Percentiles rank a stretch among this genome's conserved stretches.
Conservation (phyloP, 2,113 vertebrate species). For the Lota lota region DNA sequence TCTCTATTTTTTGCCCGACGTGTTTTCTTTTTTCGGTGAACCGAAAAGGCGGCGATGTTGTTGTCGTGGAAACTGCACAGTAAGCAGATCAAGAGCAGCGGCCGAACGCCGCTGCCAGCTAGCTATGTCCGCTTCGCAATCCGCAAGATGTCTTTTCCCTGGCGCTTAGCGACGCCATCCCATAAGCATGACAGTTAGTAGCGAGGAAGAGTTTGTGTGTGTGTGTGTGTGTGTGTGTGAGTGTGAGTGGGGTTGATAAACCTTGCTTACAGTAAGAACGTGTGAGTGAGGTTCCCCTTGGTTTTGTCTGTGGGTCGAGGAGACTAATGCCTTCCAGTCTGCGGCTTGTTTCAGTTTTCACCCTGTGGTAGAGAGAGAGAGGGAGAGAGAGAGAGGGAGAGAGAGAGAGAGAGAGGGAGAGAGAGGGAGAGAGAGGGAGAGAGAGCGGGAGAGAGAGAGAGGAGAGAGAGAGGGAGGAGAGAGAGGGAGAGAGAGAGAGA, state of each 20-base stretch:
- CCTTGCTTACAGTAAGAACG: neutral
- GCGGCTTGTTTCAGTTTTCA: conserved; percentile 67
- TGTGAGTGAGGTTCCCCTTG: too few relatives aligned
- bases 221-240: neutral
- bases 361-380: conserved; percentile 44
- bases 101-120: neutral
- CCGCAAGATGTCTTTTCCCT: conserved; percentile 30
- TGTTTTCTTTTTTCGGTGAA: neutral
- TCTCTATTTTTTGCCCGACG: neutral
- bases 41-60: neutral
- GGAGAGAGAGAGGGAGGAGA: too few relatives aligned
- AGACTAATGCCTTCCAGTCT: conserved; percentile 66
- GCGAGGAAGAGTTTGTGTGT: conserved; percentile 41
- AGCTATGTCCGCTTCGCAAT: neutral
- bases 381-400: conserved; percentile 21
- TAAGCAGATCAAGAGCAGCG: neutral
- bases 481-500: too few relatives aligned
- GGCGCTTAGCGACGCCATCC: too few relatives aligned
- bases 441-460: neutral
- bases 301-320: conserved; percentile 38
- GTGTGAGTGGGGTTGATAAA: neutral
- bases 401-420: conserved; percentile 22
- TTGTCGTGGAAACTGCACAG: neutral
- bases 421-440: neutral
- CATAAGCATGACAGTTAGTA: neutral